Evolutionary conservation across 2,888 invertebrate genomes (phyloP), one percentile per base, ranked within the genome.

Genomic region (Cryptocephalus primarius): DNA sequence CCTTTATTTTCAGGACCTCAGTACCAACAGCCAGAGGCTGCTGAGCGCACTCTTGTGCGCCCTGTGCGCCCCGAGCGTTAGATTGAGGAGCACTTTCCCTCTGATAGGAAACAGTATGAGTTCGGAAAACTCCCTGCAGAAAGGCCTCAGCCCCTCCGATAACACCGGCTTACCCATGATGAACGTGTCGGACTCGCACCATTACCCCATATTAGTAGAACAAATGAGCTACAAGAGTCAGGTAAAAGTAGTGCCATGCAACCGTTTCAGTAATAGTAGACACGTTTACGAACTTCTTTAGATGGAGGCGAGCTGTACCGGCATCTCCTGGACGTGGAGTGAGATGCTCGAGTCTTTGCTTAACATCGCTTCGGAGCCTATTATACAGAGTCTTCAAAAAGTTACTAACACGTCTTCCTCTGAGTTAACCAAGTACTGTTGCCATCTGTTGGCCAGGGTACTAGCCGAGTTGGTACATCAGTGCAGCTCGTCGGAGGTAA

Each of bases 381-480:
- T 92, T 34, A 64, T 73, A 43, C 75, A 75, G 58, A 69, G 71
- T n/a, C 64, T 80, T 43, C 66, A 72, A 42, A 70, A 72, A 45
- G 72, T 74, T 49, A 67, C 67, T 43, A 63, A 67, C 1, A 62
- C 69, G 1, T 48, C 57, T 8, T 48, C 55, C 41, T 54, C 63
- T 9, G 66, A 65, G 31, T 51, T 71, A 8, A 66, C 69, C 0
- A 61, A 61, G 48, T 78, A 77, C 65, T 86, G 87, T 60, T 88
- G 87, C 62, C 85, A 88, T 65, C 72, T 89, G 13, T 66, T 88
- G 48, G 86, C 88, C 0, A 78, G 92, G 45, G 83, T 94, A 1
- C 79, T 95, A 39, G 89, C 90, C 1, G 94, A 95, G 71, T 76
- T 95, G 50, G 85, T 87, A 0, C 82, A 85, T 58, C 85, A 85